Base-by-base conservation (phyloP, 2,113 vertebrate species). In the Trichechus manatus region DNA sequence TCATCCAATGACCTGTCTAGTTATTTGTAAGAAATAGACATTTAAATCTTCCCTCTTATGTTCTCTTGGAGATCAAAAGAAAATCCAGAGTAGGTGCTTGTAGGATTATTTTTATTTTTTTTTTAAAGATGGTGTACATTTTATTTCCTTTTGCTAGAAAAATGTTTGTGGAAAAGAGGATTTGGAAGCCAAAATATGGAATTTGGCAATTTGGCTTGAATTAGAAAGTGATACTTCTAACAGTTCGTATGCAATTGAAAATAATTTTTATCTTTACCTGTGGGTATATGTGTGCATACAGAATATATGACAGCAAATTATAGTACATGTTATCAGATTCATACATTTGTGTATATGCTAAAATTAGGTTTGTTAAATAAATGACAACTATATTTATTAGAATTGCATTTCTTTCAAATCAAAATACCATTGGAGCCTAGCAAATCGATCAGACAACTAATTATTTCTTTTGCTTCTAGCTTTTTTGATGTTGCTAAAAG, bases 341-440 rank as follows among this genome's bases (percentile, higher is more conserved):
- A 75, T 78, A 80, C 1, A 91, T 94, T 84, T 66, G 3, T 87
- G 29, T 90, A 91, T 77, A 39, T 22, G 31, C 22, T 72, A 50
- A 85, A 85, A 96, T 90, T 56, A 74, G 7, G 20, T 44, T 92
- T 44, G 47, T 92, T 77, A 93, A 96, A 75, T 61, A 63, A 96
- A 68, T 47, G 27, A 19, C 63, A 75, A 50, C n/a, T 95, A 61
- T 4, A 77, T 72, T n/a, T 79, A 92, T 53, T 61, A 90, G 6
- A 93, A 83, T 64, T 61, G 70, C 23, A 91, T 39, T 94, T 39
- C 14, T 80, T 92, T 80, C 77, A 86, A 63, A 84, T 59, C 56
- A 81, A 93, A 96, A 75, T 77, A 84, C 23, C 29, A n/a, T 1
- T 87, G 53, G 13, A 85, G 33, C 1, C 23, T 83, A 90, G 22